phyloP scores from a whole-genome alignment of 1,140 invertebrate species.

The Semibalanus balanoides region DNA sequence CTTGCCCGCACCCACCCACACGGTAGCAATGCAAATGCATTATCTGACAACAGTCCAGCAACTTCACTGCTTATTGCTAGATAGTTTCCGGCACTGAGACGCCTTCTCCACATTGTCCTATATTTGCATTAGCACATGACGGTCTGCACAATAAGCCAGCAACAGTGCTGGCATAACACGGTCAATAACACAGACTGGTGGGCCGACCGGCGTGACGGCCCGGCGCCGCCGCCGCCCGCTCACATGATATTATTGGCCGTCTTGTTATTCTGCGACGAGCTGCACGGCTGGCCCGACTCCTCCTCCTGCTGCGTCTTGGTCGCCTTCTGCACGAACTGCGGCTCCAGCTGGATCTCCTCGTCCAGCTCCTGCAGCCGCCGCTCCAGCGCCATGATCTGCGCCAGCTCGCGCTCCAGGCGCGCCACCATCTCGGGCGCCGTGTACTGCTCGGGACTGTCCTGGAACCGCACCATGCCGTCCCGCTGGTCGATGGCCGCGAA shows the following conservation, averaged over 20 bases:
- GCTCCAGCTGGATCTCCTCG: constrained; percentile 81
- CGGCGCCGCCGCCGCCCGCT: not conserved
- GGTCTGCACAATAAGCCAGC: too few relatives aligned
- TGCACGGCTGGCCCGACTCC: not conserved
- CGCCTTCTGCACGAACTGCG: constrained; percentile 60
- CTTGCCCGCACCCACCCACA: too few relatives aligned
- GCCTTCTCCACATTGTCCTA: too few relatives aligned
- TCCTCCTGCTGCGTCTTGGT: not conserved
- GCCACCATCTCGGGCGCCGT: constrained; percentile 73
- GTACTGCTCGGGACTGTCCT: constrained; percentile 68
- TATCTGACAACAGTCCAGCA: too few relatives aligned
- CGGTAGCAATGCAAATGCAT: too few relatives aligned
- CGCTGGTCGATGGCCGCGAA: constrained; percentile 95
- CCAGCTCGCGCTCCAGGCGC: constrained; percentile 57
- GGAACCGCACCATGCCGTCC: constrained; percentile 94
- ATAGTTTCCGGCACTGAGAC: too few relatives aligned
- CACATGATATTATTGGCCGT: not conserved
- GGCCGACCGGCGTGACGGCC: not conserved
- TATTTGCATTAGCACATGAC: too few relatives aligned
- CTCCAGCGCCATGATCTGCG: constrained; percentile 18
- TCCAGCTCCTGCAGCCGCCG: constrained; percentile 63
- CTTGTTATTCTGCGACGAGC: not conserved
- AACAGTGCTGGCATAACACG: too few relatives aligned
- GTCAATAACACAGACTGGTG: too few relatives aligned
- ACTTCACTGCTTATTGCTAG: too few relatives aligned